Percentiles rank a stretch among this genome's conserved stretches.
Evolutionary conservation across 2,888 invertebrate genomes (phyloP).

Genomic region (Sturmia bella): DNA sequence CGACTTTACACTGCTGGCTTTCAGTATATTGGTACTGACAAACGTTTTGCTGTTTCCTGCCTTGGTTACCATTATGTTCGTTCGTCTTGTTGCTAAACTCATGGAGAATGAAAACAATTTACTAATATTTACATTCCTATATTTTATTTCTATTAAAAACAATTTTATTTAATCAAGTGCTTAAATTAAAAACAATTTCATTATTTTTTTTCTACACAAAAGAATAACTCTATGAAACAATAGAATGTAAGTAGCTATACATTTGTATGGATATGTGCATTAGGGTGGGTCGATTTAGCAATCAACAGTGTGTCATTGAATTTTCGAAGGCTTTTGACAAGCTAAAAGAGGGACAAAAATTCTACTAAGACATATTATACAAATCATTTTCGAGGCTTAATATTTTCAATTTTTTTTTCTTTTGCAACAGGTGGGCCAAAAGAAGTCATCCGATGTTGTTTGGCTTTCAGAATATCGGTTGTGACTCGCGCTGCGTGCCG

Average conservation of each 20-base stretch:
- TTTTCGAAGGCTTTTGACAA: too few species aligned
- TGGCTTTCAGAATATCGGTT: too few species aligned
- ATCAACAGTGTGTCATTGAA: too few species aligned
- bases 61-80: constrained; percentile 39
- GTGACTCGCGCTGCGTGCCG: too few species aligned
- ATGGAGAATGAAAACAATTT: constrained; percentile 29
- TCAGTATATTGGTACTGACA: neutral
- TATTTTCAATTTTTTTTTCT: too few species aligned
- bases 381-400: too few species aligned
- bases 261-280: too few species aligned
- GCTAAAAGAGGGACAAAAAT: too few species aligned
- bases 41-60: neutral
- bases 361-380: too few species aligned
- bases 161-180: constrained; percentile 65
- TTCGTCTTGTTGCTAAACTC: constrained; percentile 2
- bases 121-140: constrained; percentile 35
- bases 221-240: constrained; percentile 11
- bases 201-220: constrained; percentile 40
- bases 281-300: too few species aligned
- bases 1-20: constrained; percentile 21
- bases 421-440: too few species aligned
- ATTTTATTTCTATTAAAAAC: constrained; percentile 47
- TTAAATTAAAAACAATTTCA: constrained; percentile 50
- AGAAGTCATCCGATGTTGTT: too few species aligned
- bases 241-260: constrained; percentile 51